Conservation (phyloP, 2,113 vertebrate species). For the Aptenodytes forsteri region DNA sequence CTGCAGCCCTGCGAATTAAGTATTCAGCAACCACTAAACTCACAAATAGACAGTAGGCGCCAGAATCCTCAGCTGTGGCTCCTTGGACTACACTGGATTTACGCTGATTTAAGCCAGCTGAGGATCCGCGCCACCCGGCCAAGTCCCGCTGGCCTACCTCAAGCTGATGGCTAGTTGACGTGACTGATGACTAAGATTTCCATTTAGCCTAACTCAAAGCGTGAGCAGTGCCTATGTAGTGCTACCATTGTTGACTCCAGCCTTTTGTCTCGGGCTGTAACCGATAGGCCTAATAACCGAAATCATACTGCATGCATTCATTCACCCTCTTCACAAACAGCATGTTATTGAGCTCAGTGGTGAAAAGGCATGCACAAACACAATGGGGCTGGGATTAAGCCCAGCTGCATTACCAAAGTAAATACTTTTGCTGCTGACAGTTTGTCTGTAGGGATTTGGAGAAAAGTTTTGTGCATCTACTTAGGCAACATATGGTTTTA, state of each 20-base stretch:
- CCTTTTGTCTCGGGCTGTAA: slow-evolving; percentile 57
- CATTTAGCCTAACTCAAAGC: slow-evolving; percentile 43
- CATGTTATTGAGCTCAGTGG: slow-evolving; percentile 58
- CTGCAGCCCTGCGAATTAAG: neutral
- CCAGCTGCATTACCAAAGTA: slow-evolving; percentile 71
- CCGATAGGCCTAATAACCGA: slow-evolving; percentile 54
- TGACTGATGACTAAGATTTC: slow-evolving; percentile 53
- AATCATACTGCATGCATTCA: slow-evolving; percentile 53
- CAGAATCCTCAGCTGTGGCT: slow-evolving; percentile 62
- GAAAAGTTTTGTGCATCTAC: slow-evolving; percentile 63
- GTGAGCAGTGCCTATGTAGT: slow-evolving; percentile 26
- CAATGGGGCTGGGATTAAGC: slow-evolving; percentile 69
- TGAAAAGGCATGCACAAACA: slow-evolving; percentile 72
- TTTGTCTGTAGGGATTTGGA: slow-evolving; percentile 68
- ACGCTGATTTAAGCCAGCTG: slow-evolving; percentile 60
- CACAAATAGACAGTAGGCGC: slow-evolving; percentile 59
- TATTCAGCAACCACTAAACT: slow-evolving; percentile 49
- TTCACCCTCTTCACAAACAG: slow-evolving; percentile 63
- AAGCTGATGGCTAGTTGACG: slow-evolving; percentile 44
- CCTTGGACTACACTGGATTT: slow-evolving; percentile 41
- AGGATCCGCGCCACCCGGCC: neutral
- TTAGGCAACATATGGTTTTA: slow-evolving; percentile 69
- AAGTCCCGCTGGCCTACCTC: slow-evolving; percentile 53
- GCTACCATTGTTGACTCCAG: slow-evolving; percentile 61
- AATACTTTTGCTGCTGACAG: slow-evolving; percentile 73